These are phyloP conservation scores for Hoplodrina ambigua DNA, from an alignment of 2,888 invertebrate species.

Conservation along the genomic window DNA sequence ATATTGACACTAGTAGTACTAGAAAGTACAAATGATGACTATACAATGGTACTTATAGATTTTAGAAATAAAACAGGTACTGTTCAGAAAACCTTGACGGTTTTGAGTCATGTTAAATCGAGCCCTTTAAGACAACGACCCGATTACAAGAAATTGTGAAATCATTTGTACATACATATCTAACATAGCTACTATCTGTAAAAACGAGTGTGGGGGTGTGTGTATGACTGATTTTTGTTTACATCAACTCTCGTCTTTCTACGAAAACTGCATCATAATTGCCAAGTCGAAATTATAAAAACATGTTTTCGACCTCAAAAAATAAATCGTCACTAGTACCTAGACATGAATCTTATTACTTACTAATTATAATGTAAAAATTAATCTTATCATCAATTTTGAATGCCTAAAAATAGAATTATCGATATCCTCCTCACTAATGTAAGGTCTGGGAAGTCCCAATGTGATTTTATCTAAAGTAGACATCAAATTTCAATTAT, in stretches of 20 bases:
- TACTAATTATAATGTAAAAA: conserved; percentile 6
- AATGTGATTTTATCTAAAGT: conserved; percentile 13
- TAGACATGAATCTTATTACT: too few species aligned
- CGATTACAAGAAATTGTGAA: background rate
- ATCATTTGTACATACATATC: background rate
- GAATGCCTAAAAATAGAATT: conserved; percentile 9
- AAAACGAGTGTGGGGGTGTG: background rate
- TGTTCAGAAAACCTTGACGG: background rate
- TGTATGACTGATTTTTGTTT: background rate
- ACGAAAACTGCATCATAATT: background rate
- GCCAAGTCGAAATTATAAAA: background rate
- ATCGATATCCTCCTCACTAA: background rate
- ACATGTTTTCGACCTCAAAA: background rate
- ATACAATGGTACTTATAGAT: too few species aligned
- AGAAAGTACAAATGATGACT: too few species aligned
- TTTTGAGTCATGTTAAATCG: background rate
- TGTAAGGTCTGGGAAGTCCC: conserved; percentile 22
- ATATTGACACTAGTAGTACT: too few species aligned
- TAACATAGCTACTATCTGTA: background rate
- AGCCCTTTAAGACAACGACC: background rate
- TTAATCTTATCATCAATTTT: conserved; percentile 25
- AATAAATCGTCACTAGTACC: background rate
- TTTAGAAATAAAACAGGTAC: too few species aligned
- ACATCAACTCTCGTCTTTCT: background rate
- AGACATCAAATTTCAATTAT: conserved; percentile 21